Evolutionary conservation across 1,140 invertebrate genomes (phyloP), one percentile per base, ranked within the genome.

Genomic region (Latrodectus geometricus): DNA sequence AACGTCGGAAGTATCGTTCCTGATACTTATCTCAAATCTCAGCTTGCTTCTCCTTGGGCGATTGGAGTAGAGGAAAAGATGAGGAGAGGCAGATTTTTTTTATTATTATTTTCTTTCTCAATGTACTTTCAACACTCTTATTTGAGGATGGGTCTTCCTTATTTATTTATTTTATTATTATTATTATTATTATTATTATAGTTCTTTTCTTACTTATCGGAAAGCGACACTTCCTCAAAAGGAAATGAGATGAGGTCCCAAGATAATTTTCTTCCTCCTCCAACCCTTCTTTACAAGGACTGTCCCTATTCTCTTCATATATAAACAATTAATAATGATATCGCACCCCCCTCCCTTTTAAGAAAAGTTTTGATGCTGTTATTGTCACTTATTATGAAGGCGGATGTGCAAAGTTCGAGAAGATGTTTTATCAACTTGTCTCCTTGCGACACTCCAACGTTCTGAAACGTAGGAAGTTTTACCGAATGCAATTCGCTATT

Each of bases 281-380:
- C 35, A 35, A 35, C 35, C 35, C 35, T 35, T 35, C 35, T 35
- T 35, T 35, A 35, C 35, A 35, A 35, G 54, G 23, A 74, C 35
- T 20, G 35, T n/a, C 21, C 49, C 70, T 49, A 49, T 49, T 48
- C 72, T 17, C 72, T 68, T 70, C 66, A 66, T 49, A 52, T 75
- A 83, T 75, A 75, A 83, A 83, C 81, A 83, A 83, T 83, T 83
- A 83, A 83, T 83, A 74, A 83, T 75, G 81, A 68, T 83, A 83
- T 83, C 72, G 72, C 61, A 35, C 35, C 35, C 35, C n/a, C 35
- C 35, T 35, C 35, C 5, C 35, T 73, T 83, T 78, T 83, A 68
- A 83, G 72, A 68, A 75, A 75, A 66, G 72, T 75, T 82, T 82
- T 76, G 35, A 35, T 35, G 35, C 35, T 35, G 35, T 35, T 35